These are phyloP conservation scores for Erythrocercus mccallii DNA, from an alignment of 2,113 vertebrate genomes.

Conservation along the genomic window DNA sequence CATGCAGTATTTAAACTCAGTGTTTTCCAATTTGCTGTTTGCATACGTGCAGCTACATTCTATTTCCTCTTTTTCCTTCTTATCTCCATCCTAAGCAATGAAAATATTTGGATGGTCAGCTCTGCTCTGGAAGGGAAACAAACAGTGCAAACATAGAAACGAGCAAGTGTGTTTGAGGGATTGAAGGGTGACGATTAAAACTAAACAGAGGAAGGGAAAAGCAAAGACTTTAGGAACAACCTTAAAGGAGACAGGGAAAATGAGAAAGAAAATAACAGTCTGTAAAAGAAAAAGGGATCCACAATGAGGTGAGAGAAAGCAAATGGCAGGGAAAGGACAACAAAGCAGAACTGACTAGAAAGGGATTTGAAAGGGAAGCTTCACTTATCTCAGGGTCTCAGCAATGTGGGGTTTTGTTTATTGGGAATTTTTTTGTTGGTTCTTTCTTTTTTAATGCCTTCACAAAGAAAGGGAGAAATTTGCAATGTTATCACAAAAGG, in stretches of 20 bases:
- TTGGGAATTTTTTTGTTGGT: not conserved
- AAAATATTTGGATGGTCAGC: not conserved
- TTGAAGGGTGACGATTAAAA: not conserved
- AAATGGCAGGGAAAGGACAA: not conserved
- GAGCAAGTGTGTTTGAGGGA: not conserved
- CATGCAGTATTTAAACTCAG: not conserved
- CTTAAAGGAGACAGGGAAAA: not conserved
- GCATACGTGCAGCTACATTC: not conserved
- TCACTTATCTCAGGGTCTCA: not conserved
- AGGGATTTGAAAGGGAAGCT: not conserved
- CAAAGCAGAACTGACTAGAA: not conserved
- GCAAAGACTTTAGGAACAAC: not conserved
- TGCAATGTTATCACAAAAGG: not conserved
- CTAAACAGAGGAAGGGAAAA: not conserved
- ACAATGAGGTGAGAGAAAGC: not conserved
- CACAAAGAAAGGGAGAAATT: not conserved
- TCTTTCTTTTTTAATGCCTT: not conserved
- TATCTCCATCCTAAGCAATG: not conserved
- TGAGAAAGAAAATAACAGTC: not conserved
- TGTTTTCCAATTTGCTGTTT: not conserved
- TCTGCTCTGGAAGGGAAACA: not conserved
- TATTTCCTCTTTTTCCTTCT: not conserved
- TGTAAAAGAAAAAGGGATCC: not conserved
- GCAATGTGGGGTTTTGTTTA: not conserved
- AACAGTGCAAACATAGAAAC: not conserved